These are phyloP conservation scores for Papilio machaon DNA, from an alignment of 1,140 invertebrate species.

Conservation along the genomic window DNA sequence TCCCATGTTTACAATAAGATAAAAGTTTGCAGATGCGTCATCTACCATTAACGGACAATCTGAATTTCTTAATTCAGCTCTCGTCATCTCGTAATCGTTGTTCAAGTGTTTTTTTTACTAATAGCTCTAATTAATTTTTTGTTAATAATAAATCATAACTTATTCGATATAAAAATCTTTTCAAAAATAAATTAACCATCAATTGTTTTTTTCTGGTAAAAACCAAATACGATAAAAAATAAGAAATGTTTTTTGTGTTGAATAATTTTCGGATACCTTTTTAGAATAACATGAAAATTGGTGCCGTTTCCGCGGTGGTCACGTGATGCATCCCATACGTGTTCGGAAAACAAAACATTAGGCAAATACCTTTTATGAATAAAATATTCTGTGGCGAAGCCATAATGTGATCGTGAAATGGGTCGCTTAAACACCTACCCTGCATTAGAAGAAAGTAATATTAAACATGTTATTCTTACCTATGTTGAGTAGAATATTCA, in stretches of 20 bases:
- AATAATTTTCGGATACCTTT: constrained; percentile 23
- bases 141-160: too few relatives aligned
- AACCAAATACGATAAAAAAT: not conserved
- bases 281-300: constrained; percentile 18
- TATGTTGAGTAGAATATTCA: not conserved
- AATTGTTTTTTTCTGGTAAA: not conserved
- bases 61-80: too few relatives aligned
- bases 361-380: constrained; percentile 28
- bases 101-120: too few relatives aligned
- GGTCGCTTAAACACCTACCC: constrained; percentile 15
- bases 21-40: too few relatives aligned
- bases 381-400: constrained; percentile 23
- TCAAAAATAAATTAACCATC: too few relatives aligned
- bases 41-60: too few relatives aligned
- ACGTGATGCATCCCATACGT: constrained; percentile 27
- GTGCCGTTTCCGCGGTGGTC: not conserved
- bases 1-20: too few relatives aligned
- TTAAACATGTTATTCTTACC: not conserved
- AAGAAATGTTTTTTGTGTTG: not conserved
- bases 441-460: not conserved
- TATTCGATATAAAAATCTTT: too few relatives aligned
- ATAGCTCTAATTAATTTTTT: too few relatives aligned
- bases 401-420: constrained; percentile 22
- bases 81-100: too few relatives aligned
- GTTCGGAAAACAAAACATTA: constrained; percentile 27